Evolutionary conservation across 2,888 invertebrate species (phyloP), one percentile per base, ranked within the genome.

Genomic region (Andrena bicolor): DNA sequence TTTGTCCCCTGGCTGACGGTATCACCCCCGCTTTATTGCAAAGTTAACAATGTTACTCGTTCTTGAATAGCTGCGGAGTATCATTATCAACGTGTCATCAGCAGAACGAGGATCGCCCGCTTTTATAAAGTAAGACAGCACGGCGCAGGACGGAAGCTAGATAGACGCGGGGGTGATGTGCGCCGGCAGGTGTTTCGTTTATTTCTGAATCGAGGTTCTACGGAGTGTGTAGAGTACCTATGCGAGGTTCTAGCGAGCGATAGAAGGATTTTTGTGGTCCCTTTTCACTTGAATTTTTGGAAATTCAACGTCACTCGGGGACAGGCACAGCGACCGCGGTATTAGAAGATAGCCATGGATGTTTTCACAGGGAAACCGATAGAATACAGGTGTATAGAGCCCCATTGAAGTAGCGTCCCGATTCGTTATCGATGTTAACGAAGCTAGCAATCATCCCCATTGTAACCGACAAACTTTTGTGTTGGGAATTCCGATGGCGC

Each of bases 11-110:
- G 65, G 61, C 70, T 70, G 75, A 78, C 76, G 76, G 63, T 82
- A 75, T 78, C 78, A 77, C 79, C 78, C 80, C 76, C 49, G 90
- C 90, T 91, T 92, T 92, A 93, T 93, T 91, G 92, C 90, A 89
- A 91, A 92, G 92, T 92, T 93, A 93, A 93, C 93, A 93, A 93
- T 93, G 92, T 93, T 93, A 93, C 93, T 90, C 89, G 90, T 90
- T 90, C 89, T 88, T 91, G 91, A 93, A 92, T 91, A 90, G 91
- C 90, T 90, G 86, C 90, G 87, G 89, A 90, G 91, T 92, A 92
- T 92, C 92, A 93, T 93, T 93, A 92, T 92, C 91, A 91, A 91
- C 90, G 92, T 91, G 92, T 93, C 93, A 91, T 92, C 91, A 90
- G 90, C 93, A 92, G 92, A 90, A 87, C 88, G 89, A 88, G 90